phyloP scores from a whole-genome alignment of 2,888 invertebrate species.

The Acleris cristana region DNA sequence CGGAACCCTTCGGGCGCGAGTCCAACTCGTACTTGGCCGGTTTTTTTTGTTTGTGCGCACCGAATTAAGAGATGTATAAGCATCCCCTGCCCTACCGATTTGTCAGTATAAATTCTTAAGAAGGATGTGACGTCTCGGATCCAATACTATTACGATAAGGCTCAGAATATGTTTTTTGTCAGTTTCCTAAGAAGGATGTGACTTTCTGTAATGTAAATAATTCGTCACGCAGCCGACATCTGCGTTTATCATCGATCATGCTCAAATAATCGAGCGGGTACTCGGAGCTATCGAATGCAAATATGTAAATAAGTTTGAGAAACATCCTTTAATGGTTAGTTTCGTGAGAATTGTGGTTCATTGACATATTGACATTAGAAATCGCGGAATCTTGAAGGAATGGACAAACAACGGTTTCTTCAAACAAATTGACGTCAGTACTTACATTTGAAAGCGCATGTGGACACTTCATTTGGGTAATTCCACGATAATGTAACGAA shows the following conservation, averaged over 20 bases:
- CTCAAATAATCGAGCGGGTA: constrained; percentile 15
- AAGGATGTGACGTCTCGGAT: constrained; percentile 32
- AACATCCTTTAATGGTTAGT: constrained; percentile 1
- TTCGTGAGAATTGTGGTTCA: constrained; percentile 12
- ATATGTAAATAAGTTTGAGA: constrained; percentile 26
- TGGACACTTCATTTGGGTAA: too few species aligned
- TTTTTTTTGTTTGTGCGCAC: background rate
- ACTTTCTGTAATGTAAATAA: constrained; percentile 36
- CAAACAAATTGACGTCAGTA: background rate
- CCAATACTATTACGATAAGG: constrained; percentile 30
- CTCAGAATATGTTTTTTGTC: constrained; percentile 23
- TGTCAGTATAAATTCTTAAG: constrained; percentile 23
- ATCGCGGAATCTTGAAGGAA: background rate
- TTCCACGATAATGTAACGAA: too few species aligned
- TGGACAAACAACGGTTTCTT: background rate
- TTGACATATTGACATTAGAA: constrained; percentile 1
- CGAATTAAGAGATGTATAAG: background rate
- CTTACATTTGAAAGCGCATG: too few species aligned
- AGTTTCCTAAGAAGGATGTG: constrained; percentile 36
- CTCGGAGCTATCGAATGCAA: constrained; percentile 32
- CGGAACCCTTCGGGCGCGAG: too few species aligned
- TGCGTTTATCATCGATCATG: constrained; percentile 34
- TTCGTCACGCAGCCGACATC: constrained; percentile 33
- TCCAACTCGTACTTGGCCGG: too few species aligned
- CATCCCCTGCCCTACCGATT: constrained; percentile 8